These are phyloP conservation scores for Macrocentrus cingulum DNA, from an alignment of 1,140 invertebrate genomes.

Conservation along the genomic window DNA sequence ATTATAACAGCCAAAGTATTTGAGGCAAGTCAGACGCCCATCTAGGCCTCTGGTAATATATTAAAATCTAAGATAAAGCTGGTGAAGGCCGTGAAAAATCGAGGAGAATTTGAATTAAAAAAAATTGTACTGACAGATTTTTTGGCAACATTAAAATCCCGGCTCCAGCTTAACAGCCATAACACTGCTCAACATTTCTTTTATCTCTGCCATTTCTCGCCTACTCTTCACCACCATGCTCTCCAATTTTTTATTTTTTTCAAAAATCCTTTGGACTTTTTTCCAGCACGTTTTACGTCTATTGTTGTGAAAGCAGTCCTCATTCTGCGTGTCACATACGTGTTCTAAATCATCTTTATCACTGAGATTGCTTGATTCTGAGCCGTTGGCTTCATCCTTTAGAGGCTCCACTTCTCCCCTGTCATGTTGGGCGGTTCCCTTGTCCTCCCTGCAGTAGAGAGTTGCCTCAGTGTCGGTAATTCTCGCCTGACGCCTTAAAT, in stretches of 20 bases:
- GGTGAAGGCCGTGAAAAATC: too few species aligned
- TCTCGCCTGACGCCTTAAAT: conserved; percentile 43
- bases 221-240: conserved; percentile 40
- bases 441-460: conserved; percentile 23
- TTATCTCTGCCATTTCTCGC: conserved; percentile 42
- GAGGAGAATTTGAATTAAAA: too few species aligned
- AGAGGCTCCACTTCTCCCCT: too few species aligned
- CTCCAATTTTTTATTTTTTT: conserved; percentile 44
- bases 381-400: conserved; percentile 8
- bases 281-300: conserved; percentile 37
- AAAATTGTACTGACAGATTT: too few species aligned
- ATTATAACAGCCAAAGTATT: conserved; percentile 9
- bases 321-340: too few species aligned
- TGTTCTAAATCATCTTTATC: conserved; percentile 27
- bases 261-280: conserved; percentile 40
- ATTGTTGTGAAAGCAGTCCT: conserved; percentile 33
- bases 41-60: too few species aligned
- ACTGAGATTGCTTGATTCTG: conserved; percentile 17
- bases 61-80: too few species aligned
- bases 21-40: not conserved
- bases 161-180: conserved; percentile 50
- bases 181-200: conserved; percentile 44
- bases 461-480: conserved; percentile 34
- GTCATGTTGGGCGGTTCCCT: too few species aligned
- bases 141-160: conserved; percentile 38